phyloP scores from a whole-genome alignment of 2,888 invertebrate species.

The Idaea biselata region DNA sequence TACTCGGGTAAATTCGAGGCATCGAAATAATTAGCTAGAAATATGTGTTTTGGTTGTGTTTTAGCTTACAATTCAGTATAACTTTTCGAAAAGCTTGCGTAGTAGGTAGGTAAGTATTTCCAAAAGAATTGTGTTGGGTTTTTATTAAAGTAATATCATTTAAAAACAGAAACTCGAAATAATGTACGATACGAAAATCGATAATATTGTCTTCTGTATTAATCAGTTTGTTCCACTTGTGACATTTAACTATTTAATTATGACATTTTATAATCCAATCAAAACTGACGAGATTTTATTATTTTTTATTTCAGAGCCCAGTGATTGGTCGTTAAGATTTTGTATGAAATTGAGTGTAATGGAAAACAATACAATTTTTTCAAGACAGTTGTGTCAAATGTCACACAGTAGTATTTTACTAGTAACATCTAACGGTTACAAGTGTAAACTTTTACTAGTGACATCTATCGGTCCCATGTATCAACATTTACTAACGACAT shows the following conservation, averaged over 20 bases:
- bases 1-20: too few species aligned
- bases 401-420: too few species aligned
- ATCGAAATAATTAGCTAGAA: too few species aligned
- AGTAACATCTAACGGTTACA: too few species aligned
- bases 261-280: neutral
- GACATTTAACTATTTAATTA: neutral
- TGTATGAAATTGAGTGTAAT: too few species aligned
- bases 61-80: neutral
- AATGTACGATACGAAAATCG: neutral
- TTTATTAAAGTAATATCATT: neutral
- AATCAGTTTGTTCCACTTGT: neutral
- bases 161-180: neutral
- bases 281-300: neutral
- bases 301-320: neutral
- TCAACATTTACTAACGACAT: too few species aligned
- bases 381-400: neutral
- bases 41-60: neutral
- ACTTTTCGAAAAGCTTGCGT: neutral
- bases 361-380: too few species aligned
- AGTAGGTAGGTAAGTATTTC: neutral
- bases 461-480: too few species aligned
- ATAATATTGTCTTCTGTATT: neutral
- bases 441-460: too few species aligned
- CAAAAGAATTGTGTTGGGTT: neutral
- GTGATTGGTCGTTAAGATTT: neutral